Percentiles rank a stretch among this genome's conserved stretches.
Evolutionary conservation across 2,113 vertebrate species (phyloP).

Genomic region (Rhagologus leucostigma): DNA sequence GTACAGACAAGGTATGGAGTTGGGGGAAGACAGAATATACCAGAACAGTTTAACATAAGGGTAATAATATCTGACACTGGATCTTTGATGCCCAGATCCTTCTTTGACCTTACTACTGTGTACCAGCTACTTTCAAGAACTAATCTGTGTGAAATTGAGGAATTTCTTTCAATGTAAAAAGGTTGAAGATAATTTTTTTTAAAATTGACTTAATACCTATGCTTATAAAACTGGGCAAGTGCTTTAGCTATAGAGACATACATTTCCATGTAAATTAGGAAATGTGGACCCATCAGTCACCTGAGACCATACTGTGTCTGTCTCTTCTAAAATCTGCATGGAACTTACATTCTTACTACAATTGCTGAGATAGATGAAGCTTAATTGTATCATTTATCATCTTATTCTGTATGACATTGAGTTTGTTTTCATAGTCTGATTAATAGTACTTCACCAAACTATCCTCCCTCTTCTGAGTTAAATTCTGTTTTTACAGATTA

Average conservation of each 20-base stretch:
- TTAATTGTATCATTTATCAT: background rate
- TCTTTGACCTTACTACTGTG: background rate
- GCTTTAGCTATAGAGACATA: background rate
- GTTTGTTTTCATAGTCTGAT: background rate
- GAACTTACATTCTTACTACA: background rate
- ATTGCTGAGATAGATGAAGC: background rate
- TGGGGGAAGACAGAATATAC: background rate
- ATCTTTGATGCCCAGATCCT: background rate
- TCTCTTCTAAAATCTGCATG: background rate
- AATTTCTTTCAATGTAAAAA: background rate
- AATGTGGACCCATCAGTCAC: background rate
- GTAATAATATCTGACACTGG: background rate
- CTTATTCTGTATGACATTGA: background rate
- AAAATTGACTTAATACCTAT: background rate
- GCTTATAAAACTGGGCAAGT: background rate
- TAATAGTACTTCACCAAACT: background rate
- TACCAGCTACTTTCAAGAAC: background rate
- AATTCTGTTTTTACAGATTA: background rate
- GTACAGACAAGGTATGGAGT: background rate
- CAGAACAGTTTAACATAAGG: background rate
- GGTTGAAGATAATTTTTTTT: fast-evolving
- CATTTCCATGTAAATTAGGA: background rate
- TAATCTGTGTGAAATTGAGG: background rate
- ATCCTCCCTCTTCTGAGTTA: background rate
- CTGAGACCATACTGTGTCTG: background rate